Percentiles rank a stretch among this genome's conserved stretches.
Evolutionary conservation across 2,113 vertebrate species (phyloP).

Genomic region (Aphyosemion australe): DNA sequence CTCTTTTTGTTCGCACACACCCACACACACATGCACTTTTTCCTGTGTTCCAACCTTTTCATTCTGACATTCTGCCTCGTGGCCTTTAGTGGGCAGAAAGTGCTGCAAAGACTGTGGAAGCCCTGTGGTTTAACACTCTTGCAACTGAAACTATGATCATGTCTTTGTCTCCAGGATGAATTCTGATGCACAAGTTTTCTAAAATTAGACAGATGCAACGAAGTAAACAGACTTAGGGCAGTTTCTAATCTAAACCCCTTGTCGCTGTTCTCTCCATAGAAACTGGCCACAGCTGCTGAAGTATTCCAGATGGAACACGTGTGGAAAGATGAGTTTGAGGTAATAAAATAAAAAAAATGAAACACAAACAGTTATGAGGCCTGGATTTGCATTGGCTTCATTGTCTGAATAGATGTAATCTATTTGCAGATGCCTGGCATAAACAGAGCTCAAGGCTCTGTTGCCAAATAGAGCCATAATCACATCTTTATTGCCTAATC

Average conservation of each 20-base stretch:
- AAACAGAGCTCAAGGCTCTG: conserved; percentile 46
- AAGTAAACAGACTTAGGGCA: conserved; percentile 7
- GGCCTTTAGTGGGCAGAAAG: conserved; percentile 45
- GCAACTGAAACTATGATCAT: conserved; percentile 28
- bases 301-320: conserved; percentile 88
- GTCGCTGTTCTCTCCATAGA: conserved; percentile 79
- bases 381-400: conserved; percentile 26
- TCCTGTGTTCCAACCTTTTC: conserved; percentile 46
- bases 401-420: conserved; percentile 30
- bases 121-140: conserved; percentile 33
- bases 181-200: conserved; percentile 31
- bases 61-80: conserved; percentile 33
- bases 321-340: conserved; percentile 93
- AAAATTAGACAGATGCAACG: conserved; percentile 35
- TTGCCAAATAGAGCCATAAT: conserved; percentile 25
- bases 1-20: conserved; percentile 6
- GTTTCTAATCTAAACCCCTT: conserved; percentile 36
- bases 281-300: conserved; percentile 91
- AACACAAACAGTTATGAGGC: conserved; percentile 1
- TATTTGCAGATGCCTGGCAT: conserved; percentile 23
- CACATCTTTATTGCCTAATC: conserved; percentile 8
- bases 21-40: conserved; percentile 4
- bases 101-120: conserved; percentile 32
- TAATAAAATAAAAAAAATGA: conserved; percentile 69
- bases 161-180: conserved; percentile 14